Evolutionary conservation across 2,113 vertebrate genomes (phyloP).

Genomic region (Hyla sarda): DNA sequence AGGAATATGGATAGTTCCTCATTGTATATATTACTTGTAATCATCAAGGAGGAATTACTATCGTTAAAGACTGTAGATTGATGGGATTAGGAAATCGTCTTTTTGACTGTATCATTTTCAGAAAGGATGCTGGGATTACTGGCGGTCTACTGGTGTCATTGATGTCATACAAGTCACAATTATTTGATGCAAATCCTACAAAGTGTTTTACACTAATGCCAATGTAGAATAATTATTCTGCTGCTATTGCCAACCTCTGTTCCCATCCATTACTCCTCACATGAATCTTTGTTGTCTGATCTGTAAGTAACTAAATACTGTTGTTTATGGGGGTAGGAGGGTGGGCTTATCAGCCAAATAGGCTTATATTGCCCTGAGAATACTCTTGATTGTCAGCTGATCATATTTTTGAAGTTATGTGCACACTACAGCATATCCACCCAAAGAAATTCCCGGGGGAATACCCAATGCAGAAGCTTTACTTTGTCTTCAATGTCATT

Average conservation of each 20-base stretch:
- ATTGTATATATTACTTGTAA: neutral
- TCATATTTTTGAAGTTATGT: no score
- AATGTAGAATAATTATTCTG: neutral
- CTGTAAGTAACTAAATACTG: no score
- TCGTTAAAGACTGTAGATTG: neutral
- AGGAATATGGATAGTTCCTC: neutral
- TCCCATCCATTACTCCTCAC: neutral
- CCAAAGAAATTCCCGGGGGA: no score
- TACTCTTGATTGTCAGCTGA: no score
- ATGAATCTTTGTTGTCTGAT: neutral
- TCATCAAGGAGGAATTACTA: conserved; percentile 2
- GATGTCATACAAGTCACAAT: neutral
- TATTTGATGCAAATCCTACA: neutral
- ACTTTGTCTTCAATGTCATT: no score
- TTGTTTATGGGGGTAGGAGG: no score
- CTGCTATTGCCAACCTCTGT: neutral
- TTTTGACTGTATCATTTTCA: neutral
- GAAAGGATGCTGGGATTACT: neutral
- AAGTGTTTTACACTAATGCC: neutral
- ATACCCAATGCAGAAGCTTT: no score
- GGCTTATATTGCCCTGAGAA: no score
- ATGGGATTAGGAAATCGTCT: conserved; percentile 4
- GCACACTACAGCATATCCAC: no score
- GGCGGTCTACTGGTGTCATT: neutral
- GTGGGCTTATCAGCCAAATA: no score